A percentile compares a stretch with the other conserved stretches of the same genome.
These are phyloP conservation scores for Bathynomus jamesi DNA, from an alignment of 1,140 invertebrate genomes.

Conservation along the genomic window DNA sequence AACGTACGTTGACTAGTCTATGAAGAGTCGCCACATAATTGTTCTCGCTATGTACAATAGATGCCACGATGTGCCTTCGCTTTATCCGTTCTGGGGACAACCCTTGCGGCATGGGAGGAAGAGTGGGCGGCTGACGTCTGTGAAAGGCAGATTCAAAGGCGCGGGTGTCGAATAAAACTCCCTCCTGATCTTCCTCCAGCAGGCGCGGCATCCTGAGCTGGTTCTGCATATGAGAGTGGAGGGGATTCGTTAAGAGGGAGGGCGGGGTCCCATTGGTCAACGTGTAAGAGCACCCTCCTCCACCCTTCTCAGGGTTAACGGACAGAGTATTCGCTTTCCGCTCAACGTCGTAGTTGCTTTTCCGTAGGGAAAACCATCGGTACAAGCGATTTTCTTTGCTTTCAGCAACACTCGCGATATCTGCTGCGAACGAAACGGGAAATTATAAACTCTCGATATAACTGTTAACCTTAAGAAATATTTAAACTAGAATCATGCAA, in stretches of 20 bases:
- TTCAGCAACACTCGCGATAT: background rate
- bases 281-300: constrained; percentile 6
- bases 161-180: constrained; percentile 23
- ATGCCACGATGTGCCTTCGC: constrained; percentile 76
- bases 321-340: constrained; percentile 45
- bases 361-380: constrained; percentile 73
- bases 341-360: constrained; percentile 71
- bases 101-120: constrained; percentile 69
- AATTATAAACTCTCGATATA: too few relatives aligned
- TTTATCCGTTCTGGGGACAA: constrained; percentile 74
- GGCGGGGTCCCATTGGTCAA: background rate
- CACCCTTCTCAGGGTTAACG: constrained; percentile 38
- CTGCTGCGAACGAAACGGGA: too few relatives aligned
- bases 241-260: constrained; percentile 17
- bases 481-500: too few relatives aligned
- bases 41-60: constrained; percentile 89
- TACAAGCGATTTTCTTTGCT: constrained; percentile 45
- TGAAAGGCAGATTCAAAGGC: constrained; percentile 55
- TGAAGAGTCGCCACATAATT: constrained; percentile 84
- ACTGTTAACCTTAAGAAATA: too few relatives aligned
- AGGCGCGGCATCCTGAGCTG: constrained; percentile 63
- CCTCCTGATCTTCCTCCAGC: constrained; percentile 54
- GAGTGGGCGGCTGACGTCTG: constrained; percentile 59
- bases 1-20: constrained; percentile 47
- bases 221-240: constrained; percentile 18